A percentile compares a stretch with the other conserved stretches of the same genome.
These are phyloP conservation scores for Platysternon megacephalum DNA, from an alignment of 2,113 vertebrate species.

Conservation along the genomic window DNA sequence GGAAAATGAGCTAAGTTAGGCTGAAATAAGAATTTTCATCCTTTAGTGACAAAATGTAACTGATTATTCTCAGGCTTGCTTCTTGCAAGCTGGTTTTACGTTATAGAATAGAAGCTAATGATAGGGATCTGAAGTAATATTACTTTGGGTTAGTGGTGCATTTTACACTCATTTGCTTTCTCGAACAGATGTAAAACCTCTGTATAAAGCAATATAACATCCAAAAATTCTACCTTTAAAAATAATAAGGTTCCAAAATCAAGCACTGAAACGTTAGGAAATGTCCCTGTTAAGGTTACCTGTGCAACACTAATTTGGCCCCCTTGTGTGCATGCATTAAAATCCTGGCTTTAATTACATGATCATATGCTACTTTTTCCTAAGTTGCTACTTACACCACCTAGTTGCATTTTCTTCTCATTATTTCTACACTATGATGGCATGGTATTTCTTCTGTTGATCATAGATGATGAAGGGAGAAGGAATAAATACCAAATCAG, in stretches of 20 bases:
- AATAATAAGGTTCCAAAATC: fast-evolving
- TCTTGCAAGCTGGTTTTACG: neutral
- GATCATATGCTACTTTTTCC: neutral
- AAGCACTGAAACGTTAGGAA: neutral
- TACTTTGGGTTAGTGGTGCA: neutral
- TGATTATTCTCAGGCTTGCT: neutral
- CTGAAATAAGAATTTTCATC: neutral
- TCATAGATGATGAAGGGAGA: neutral
- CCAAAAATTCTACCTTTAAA: neutral
- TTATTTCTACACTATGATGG: neutral
- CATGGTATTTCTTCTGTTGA: neutral
- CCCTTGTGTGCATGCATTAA: neutral
- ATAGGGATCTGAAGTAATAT: neutral
- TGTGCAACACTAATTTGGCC: neutral
- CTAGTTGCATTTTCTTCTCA: neutral
- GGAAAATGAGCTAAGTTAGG: neutral
- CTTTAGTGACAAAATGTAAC: neutral
- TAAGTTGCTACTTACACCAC: neutral
- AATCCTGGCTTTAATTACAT: neutral
- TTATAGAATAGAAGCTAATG: neutral
- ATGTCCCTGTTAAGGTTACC: neutral
- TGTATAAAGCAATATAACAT: neutral
- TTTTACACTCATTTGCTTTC: neutral
- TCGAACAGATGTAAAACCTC: neutral
- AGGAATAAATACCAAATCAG: neutral